These are phyloP conservation scores for Pungitius pungitius DNA, from an alignment of 2,113 vertebrate species.

Conservation along the genomic window DNA sequence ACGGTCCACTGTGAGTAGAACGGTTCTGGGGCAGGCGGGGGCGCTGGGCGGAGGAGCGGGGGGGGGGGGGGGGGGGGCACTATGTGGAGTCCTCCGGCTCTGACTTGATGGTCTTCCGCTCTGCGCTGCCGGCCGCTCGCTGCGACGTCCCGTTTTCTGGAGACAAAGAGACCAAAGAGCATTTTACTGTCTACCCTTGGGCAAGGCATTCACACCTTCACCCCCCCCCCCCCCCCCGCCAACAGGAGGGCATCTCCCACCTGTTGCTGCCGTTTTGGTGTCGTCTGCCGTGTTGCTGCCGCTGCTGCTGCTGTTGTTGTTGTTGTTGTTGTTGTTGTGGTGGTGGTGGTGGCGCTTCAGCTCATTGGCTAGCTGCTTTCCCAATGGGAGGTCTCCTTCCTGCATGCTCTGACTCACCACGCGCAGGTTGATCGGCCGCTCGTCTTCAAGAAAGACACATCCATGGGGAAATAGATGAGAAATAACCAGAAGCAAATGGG, in stretches of 20 bases:
- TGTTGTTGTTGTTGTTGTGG: constrained; percentile 63
- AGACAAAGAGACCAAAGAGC: constrained; percentile 1
- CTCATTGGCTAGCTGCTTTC: constrained; percentile 87
- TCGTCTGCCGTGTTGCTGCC: constrained; percentile 72
- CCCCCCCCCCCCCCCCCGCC: too few relatives aligned
- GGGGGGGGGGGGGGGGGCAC: constrained; percentile 66
- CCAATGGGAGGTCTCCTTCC: constrained; percentile 79
- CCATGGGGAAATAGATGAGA: constrained; percentile 17
- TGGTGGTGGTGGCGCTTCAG: constrained; percentile 85
- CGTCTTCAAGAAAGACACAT: constrained; percentile 72
- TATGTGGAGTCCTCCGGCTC: constrained; percentile 98
- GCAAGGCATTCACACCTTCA: background rate
- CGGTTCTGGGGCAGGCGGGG: constrained; percentile 8
- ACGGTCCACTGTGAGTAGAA: constrained; percentile 75
- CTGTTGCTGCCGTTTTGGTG: constrained; percentile 82
- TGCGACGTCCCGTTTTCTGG: constrained; percentile 91
- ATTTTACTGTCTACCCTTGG: too few relatives aligned
- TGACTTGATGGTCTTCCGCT: constrained; percentile 94
- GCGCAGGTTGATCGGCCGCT: constrained; percentile 90
- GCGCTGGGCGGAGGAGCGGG: background rate
- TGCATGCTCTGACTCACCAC: constrained; percentile 81
- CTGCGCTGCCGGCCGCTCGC: constrained; percentile 83
- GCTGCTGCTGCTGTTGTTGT: constrained; percentile 69
- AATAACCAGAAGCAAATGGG: constrained; percentile 23
- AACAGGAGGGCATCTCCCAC: constrained; percentile 44